Base-by-base conservation (phyloP, 2,888 invertebrate species). In the Ormyrus labotus region DNA sequence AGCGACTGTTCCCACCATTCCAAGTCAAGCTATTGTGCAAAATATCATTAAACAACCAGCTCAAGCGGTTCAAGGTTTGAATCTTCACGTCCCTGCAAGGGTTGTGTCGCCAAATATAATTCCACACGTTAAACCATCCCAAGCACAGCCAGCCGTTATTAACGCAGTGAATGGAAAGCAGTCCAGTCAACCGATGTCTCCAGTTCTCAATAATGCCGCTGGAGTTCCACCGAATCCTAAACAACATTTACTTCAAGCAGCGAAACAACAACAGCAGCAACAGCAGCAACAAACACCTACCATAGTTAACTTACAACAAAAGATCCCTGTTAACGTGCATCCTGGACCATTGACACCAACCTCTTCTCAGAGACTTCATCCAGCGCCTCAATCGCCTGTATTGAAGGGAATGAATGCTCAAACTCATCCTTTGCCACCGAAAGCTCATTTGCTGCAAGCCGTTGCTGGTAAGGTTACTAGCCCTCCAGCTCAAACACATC, bases 391-490 rank as follows among this genome's bases (percentile, higher is more conserved):
- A 74, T 84, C 89, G 2, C 84, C 87, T 0, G 61, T 85, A n/a
- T 48, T 87, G 0, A 90, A 90, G 63, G 87, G 85, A 9, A 88
- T 90, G 7, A 90, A 89, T 77, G 90, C 90, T 4, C 90, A 89
- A 80, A 85, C 87, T 0, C 89, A 90, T 85, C 89, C 91, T 19
- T 84, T 91, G 5, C 91, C 90, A 84, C 91, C 91, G 0, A 92
- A 92, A 78, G 87, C 91, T 55, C 91, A 91, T 83, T 82, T 91
- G 47, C 83, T 91, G 55, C 91, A 91, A 80, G 91, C 91, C 5
- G 90, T 93, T 53, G 90, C 92, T 5, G 92, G 92, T 8, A 91
- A 92, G 13, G 92, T 93, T 11, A 92, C 93, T 6, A 94, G 93
- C 89, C 93, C 93, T 83, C 93, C 93, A 4, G 91, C 92, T 7